Evolutionary conservation across 2,888 invertebrate genomes (phyloP).

Genomic region (Cryptus viduatorius): DNA sequence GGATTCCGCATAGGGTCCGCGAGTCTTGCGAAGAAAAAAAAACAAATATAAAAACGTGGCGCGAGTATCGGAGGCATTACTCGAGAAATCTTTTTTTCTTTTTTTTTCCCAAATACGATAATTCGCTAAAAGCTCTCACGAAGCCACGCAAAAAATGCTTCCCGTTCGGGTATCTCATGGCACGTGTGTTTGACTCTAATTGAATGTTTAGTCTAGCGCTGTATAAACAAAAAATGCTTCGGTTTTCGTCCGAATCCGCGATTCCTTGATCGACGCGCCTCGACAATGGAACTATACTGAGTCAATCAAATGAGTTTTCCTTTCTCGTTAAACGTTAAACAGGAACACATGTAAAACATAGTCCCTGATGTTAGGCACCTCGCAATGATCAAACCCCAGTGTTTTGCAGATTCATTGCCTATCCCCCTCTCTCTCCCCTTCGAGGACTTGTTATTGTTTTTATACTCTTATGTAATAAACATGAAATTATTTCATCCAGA

Average conservation of each 20-base stretch:
- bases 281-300: constrained; percentile 31
- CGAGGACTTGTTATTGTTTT: constrained; percentile 66
- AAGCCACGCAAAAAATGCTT: constrained; percentile 40
- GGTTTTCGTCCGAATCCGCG: constrained; percentile 28
- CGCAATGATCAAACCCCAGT: constrained; percentile 52
- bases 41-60: constrained; percentile 8
- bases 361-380: constrained; percentile 61
- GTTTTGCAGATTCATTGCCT: constrained; percentile 42
- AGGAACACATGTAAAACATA: constrained; percentile 59
- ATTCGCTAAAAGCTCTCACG: constrained; percentile 21
- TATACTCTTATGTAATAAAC: constrained; percentile 68
- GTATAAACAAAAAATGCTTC: constrained; percentile 21
- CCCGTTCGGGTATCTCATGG: constrained; percentile 41
- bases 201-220: constrained; percentile 42
- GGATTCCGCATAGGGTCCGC: constrained; percentile 31
- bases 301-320: constrained; percentile 41
- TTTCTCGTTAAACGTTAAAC: constrained; percentile 60
- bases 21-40: constrained; percentile 3
- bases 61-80: constrained; percentile 15
- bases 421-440: constrained; percentile 40
- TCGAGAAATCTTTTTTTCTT: neutral
- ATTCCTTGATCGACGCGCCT: constrained; percentile 6
- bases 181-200: constrained; percentile 47
- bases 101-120: neutral
- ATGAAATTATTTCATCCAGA: constrained; percentile 53